These are phyloP conservation scores for Papilio dardanus DNA, from an alignment of 1,140 invertebrate species.

Conservation along the genomic window DNA sequence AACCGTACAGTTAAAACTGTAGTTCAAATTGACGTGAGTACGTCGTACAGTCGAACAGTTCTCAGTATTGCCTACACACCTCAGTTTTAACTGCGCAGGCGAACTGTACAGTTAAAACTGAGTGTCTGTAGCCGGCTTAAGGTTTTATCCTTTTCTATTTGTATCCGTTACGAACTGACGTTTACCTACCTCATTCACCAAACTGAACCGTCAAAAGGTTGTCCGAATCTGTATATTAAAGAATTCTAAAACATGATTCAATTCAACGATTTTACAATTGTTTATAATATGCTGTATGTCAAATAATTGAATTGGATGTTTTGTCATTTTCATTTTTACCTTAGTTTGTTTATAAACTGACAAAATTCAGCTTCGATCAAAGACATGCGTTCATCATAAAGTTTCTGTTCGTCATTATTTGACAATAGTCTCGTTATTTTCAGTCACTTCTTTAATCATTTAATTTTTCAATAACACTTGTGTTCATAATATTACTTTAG, in stretches of 20 bases:
- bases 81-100: no score
- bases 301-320: neutral
- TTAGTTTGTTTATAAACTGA: neutral
- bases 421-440: conserved; percentile 51
- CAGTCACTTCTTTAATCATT: conserved; percentile 51
- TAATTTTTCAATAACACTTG: conserved; percentile 37
- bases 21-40: no score
- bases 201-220: neutral
- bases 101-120: no score
- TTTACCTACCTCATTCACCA: neutral
- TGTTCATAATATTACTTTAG: conserved; percentile 50
- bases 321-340: neutral
- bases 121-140: no score
- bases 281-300: no score
- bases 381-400: neutral
- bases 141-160: neutral
- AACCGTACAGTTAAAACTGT: no score
- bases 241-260: no score
- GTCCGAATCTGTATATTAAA: no score
- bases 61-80: no score
- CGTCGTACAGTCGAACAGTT: no score
- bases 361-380: neutral
- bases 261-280: no score
- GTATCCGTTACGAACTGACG: neutral
- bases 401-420: conserved; percentile 29